phyloP scores from a whole-genome alignment of 2,888 invertebrate species.

The Choristoneura rosaceana region DNA sequence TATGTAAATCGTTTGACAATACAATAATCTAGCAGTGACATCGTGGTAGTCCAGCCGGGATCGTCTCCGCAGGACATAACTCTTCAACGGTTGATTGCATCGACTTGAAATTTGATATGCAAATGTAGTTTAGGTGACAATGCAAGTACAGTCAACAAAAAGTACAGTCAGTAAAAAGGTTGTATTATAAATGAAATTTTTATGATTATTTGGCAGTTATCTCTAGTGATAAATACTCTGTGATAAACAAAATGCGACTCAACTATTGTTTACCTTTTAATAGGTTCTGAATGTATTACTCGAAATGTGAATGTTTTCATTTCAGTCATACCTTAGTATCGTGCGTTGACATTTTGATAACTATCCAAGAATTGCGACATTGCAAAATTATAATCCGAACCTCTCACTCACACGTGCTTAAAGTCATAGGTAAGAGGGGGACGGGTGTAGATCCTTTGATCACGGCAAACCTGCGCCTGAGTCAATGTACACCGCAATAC shows the following conservation, averaged over 20 bases:
- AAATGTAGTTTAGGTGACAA: too few species aligned
- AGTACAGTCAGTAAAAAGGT: too few species aligned
- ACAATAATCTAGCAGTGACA: too few species aligned
- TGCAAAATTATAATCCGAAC: slow-evolving; percentile 50
- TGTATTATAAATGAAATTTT: too few species aligned
- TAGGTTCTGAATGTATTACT: slow-evolving; percentile 26
- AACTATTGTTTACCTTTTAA: slow-evolving; percentile 31
- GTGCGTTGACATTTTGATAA: slow-evolving; percentile 62
- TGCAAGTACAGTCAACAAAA: too few species aligned
- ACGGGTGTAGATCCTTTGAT: slow-evolving; percentile 46
- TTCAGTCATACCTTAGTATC: slow-evolving; percentile 48
- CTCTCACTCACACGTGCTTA: slow-evolving; percentile 47
- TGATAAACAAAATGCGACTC: slow-evolving; percentile 3
- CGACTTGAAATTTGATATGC: too few species aligned
- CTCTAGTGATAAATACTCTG: too few species aligned
- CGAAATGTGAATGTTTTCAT: slow-evolving; percentile 43
- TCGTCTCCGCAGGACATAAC: too few species aligned
- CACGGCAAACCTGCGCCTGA: slow-evolving; percentile 56
- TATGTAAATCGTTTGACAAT: too few species aligned
- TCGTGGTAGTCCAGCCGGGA: too few species aligned
- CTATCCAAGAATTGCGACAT: slow-evolving; percentile 54
- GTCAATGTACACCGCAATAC: slow-evolving; percentile 54
- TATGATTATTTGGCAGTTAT: too few species aligned
- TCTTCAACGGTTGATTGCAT: too few species aligned
- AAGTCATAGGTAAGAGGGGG: slow-evolving; percentile 32